Evolutionary conservation across 2,113 vertebrate genomes (phyloP).

Genomic region (Amblyornis subalaris): DNA sequence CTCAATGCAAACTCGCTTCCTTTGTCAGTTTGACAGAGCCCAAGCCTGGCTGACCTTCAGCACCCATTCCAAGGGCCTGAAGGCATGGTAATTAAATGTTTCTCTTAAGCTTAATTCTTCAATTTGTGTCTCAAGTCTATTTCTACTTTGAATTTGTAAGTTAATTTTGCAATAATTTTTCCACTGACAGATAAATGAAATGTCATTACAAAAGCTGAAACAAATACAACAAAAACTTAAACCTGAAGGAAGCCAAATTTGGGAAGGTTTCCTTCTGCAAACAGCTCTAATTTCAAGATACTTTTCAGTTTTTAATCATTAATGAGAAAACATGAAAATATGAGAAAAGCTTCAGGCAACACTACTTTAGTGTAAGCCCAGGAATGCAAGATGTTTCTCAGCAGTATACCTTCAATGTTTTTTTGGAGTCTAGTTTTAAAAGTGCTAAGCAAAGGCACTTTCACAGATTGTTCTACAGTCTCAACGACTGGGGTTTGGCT

Average conservation of each 20-base stretch:
- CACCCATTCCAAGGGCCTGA: not conserved
- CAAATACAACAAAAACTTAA: not conserved
- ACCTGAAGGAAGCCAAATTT: not conserved
- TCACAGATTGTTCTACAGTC: not conserved
- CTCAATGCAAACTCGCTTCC: not conserved
- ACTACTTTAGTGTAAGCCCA: not conserved
- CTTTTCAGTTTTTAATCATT: conserved; percentile 17
- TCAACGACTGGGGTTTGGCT: not conserved
- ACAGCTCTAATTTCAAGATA: conserved; percentile 5
- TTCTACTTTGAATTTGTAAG: not conserved
- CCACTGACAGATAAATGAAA: not conserved
- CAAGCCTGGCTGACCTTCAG: not conserved
- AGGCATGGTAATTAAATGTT: not conserved
- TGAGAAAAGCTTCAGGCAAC: conserved; percentile 3
- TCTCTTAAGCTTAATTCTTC: not conserved
- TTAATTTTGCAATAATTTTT: conserved; percentile 6
- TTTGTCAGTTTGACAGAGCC: not conserved
- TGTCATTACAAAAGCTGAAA: not conserved
- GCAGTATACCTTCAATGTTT: conserved; percentile 4
- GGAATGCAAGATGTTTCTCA: conserved; percentile 35
- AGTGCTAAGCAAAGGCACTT: not conserved
- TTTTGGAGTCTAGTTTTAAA: conserved; percentile 20
- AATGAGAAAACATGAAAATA: conserved; percentile 14
- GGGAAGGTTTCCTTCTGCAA: not conserved
- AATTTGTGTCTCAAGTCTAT: not conserved